Evolutionary conservation across 2,888 invertebrate species (phyloP).

Genomic region (Drosophila mulleri): DNA sequence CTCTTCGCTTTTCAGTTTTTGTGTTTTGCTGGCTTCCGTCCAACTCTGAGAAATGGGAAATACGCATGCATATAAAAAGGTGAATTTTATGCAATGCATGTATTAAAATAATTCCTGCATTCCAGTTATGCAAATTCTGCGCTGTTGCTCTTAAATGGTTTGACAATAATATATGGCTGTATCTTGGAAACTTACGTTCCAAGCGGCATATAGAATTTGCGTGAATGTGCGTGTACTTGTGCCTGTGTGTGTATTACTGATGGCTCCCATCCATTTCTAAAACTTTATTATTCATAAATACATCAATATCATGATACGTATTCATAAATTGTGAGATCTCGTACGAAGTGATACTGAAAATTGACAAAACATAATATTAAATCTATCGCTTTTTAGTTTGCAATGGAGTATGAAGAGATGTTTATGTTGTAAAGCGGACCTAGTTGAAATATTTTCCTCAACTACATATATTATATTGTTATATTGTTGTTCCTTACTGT

Average conservation of each 20-base stretch:
- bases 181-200: neutral
- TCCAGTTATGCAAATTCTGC: slow-evolving; percentile 62
- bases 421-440: neutral
- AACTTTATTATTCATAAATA: too few species aligned
- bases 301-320: neutral
- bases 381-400: neutral
- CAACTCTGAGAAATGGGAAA: slow-evolving; percentile 35
- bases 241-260: neutral
- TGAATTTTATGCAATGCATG: slow-evolving; percentile 66
- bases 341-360: neutral
- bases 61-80: slow-evolving; percentile 65
- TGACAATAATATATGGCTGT: slow-evolving; percentile 9
- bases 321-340: neutral
- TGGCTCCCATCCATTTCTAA: too few species aligned
- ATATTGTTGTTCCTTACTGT: neutral
- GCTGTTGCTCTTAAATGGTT: slow-evolving; percentile 37
- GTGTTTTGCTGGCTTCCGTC: slow-evolving; percentile 18
- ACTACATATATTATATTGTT: too few species aligned
- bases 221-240: neutral
- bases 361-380: neutral
- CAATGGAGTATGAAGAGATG: neutral
- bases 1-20: neutral
- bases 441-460: neutral
- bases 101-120: slow-evolving; percentile 70
- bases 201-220: neutral